Evolutionary conservation across 2,797 vertebrate genomes (phyloP).

Genomic region (Phrynocephalus forsythii): DNA sequence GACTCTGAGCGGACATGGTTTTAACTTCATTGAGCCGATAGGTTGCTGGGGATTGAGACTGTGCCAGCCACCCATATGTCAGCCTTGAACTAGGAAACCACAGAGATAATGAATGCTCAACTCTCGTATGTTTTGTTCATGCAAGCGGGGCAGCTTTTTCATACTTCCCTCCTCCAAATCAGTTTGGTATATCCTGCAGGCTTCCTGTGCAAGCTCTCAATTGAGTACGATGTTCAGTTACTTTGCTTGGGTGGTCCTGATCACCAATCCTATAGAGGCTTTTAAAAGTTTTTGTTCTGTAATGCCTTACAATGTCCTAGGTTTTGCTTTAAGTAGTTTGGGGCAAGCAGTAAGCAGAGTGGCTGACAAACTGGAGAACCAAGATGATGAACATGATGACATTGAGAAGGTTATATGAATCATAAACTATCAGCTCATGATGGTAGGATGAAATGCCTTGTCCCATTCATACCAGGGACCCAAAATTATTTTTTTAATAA

Average conservation of each 20-base stretch:
- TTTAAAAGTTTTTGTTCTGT: too few relatives aligned
- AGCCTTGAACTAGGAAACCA: background rate
- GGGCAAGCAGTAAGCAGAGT: background rate
- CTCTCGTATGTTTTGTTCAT: too few relatives aligned
- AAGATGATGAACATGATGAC: background rate
- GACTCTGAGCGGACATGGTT: background rate
- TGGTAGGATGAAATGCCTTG: too few relatives aligned
- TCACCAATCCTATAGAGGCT: too few relatives aligned
- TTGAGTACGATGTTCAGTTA: background rate
- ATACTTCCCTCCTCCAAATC: background rate
- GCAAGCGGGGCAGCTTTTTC: too few relatives aligned
- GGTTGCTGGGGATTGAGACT: background rate
- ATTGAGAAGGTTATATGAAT: background rate
- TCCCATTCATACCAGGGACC: too few relatives aligned
- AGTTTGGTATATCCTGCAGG: background rate
- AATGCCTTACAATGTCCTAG: too few relatives aligned
- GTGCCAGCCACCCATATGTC: background rate
- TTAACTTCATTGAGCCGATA: too few relatives aligned
- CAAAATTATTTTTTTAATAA: background rate
- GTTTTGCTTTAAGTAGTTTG: too few relatives aligned
- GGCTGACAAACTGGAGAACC: background rate
- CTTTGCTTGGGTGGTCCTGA: too few relatives aligned
- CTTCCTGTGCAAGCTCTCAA: background rate
- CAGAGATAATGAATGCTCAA: background rate
- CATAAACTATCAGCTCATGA: too few relatives aligned